These are phyloP conservation scores for Drosophila simulans DNA, from an alignment of 1,140 invertebrate genomes.

Conservation along the genomic window DNA sequence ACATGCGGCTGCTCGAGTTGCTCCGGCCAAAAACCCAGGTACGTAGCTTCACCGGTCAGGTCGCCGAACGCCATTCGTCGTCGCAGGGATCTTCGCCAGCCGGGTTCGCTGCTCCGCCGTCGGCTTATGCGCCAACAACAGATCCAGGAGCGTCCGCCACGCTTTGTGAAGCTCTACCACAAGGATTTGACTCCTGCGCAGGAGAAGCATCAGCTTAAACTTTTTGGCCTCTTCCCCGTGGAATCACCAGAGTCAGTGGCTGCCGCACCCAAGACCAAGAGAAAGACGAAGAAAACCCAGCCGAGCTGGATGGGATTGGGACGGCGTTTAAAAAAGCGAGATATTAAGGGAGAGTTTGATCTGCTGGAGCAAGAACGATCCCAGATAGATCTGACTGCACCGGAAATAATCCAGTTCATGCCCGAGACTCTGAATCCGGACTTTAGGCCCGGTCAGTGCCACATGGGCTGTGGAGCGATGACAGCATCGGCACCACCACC, in stretches of 20 bases:
- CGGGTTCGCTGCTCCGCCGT: conserved; percentile 48
- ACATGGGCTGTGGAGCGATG: conserved; percentile 57
- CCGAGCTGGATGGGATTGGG: conserved; percentile 35
- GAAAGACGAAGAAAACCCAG: conserved; percentile 64
- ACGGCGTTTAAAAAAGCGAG: conserved; percentile 60
- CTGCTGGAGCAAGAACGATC: conserved; percentile 69
- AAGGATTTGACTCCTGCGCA: conserved; percentile 62
- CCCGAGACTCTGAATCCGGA: conserved; percentile 72
- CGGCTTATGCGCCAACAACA: conserved; percentile 66
- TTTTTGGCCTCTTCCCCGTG: conserved; percentile 40
- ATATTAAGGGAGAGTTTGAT: conserved; percentile 80
- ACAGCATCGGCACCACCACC: conserved; percentile 29
- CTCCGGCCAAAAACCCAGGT: conserved; percentile 64
- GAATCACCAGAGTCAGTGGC: not conserved
- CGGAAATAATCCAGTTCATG: conserved; percentile 82
- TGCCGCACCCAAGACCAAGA: conserved; percentile 29
- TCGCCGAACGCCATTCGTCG: conserved; percentile 63
- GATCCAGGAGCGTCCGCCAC: conserved; percentile 63
- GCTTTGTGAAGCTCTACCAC: conserved; percentile 69
- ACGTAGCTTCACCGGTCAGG: conserved; percentile 50
- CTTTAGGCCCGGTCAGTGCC: conserved; percentile 71
- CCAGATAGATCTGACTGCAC: conserved; percentile 67
- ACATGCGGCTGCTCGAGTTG: conserved; percentile 70
- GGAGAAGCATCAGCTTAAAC: conserved; percentile 51
- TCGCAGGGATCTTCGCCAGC: conserved; percentile 61